phyloP scores from a whole-genome alignment of 2,797 vertebrate genomes.

The Spinus pinus region DNA sequence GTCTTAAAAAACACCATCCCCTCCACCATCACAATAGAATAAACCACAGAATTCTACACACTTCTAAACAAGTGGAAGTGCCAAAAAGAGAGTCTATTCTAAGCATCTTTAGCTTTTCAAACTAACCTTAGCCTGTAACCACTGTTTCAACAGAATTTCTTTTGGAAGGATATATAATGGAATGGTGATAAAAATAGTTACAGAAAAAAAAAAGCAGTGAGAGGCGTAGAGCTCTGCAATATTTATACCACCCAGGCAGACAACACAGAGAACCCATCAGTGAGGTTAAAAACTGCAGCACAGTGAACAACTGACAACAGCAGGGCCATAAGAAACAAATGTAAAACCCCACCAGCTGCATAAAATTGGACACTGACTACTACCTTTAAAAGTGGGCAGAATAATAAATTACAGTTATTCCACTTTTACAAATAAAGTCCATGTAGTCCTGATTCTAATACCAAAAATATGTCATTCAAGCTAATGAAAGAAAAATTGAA shows the following conservation, averaged over 20 bases:
- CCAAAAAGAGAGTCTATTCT: neutral
- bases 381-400: neutral
- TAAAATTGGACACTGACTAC: neutral
- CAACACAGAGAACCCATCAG: neutral
- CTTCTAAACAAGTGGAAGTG: neutral
- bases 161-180: neutral
- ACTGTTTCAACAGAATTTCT: neutral
- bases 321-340: neutral
- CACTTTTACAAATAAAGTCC: neutral
- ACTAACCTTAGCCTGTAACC: neutral
- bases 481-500: conserved; percentile 43
- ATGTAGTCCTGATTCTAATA: neutral
- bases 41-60: neutral
- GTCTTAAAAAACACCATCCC: neutral
- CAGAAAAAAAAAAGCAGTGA: neutral
- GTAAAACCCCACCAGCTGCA: neutral
- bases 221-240: neutral
- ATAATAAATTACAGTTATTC: neutral
- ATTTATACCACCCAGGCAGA: conserved; percentile 4
- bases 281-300: neutral
- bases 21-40: neutral
- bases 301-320: neutral
- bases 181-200: conserved; percentile 16
- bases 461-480: conserved; percentile 4
- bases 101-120: neutral